Percentiles rank a stretch among this genome's conserved stretches.
phyloP scores from a whole-genome alignment of 2,797 vertebrate genomes.

The Chelon labrosus region DNA sequence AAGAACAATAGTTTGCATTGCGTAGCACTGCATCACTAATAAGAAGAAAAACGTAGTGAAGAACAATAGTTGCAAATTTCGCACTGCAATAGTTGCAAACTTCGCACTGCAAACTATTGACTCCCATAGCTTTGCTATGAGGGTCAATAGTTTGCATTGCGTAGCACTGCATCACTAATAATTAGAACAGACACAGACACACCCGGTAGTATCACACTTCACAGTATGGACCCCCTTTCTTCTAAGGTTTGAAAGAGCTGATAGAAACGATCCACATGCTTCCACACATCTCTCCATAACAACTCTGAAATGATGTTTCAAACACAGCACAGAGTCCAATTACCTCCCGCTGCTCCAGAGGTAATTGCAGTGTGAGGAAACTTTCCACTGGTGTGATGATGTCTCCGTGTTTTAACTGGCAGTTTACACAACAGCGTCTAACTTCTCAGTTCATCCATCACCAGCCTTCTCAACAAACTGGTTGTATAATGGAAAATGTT shows the following conservation, averaged over 20 bases:
- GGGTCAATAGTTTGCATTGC: no score
- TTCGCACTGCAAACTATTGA: no score
- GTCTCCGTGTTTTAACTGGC: slow-evolving; percentile 9
- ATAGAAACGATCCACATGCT: slow-evolving; percentile 32
- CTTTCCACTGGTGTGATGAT: slow-evolving; percentile 27
- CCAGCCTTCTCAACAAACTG: not conserved
- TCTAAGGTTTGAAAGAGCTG: slow-evolving; percentile 8
- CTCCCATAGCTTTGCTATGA: no score
- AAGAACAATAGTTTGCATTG: no score
- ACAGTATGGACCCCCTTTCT: not conserved
- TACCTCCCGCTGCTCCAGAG: slow-evolving; percentile 38
- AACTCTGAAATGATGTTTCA: slow-evolving; percentile 29
- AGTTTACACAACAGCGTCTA: slow-evolving; percentile 5
- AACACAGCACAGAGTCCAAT: slow-evolving; percentile 33
- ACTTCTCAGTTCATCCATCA: not conserved
- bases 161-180: no score
- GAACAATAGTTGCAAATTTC: no score
- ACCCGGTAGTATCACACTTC: slow-evolving; percentile 1
- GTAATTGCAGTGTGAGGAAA: slow-evolving; percentile 22
- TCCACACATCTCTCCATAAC: slow-evolving; percentile 17
- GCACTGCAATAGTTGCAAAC: no score
- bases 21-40: no score
- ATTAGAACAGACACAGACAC: no score
- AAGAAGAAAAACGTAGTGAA: no score
- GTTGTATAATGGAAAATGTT: not conserved